These are phyloP conservation scores for Epinephelus lanceolatus DNA, from an alignment of 2,113 vertebrate species.

Conservation along the genomic window DNA sequence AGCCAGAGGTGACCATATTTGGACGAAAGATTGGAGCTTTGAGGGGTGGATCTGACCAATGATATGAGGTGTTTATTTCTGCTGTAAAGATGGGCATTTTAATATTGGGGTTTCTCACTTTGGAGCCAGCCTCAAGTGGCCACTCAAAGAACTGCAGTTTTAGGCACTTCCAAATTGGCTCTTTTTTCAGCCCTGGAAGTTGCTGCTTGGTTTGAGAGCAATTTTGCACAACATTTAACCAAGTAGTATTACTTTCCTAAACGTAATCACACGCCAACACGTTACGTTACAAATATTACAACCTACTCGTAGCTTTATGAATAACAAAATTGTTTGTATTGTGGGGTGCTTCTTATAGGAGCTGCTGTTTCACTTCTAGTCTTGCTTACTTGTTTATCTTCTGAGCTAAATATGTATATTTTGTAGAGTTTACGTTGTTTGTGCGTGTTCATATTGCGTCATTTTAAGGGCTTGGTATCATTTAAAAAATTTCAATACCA, in stretches of 20 bases:
- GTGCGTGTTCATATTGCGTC: background rate
- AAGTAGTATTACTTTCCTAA: background rate
- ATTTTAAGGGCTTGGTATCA: background rate
- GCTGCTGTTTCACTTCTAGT: background rate
- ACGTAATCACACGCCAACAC: too few species aligned
- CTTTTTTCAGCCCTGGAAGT: too few species aligned
- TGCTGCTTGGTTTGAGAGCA: background rate
- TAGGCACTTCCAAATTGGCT: too few species aligned
- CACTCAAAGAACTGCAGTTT: too few species aligned
- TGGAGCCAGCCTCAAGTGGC: too few species aligned
- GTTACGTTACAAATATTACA: background rate
- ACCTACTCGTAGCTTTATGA: background rate
- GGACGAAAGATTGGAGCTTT: too few species aligned
- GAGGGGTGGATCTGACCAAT: too few species aligned
- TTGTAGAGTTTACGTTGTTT: background rate
- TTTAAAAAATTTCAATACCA: too few species aligned
- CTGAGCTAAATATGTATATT: background rate
- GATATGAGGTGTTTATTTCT: too few species aligned
- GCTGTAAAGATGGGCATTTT: too few species aligned
- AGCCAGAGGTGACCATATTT: too few species aligned
- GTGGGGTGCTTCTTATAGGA: background rate
- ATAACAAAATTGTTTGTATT: background rate
- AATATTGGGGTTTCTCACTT: too few species aligned
- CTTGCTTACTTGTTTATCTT: background rate
- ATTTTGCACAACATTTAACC: background rate